These are phyloP conservation scores for Bombus difficillimus DNA, from an alignment of 1,140 invertebrate genomes.

Conservation along the genomic window DNA sequence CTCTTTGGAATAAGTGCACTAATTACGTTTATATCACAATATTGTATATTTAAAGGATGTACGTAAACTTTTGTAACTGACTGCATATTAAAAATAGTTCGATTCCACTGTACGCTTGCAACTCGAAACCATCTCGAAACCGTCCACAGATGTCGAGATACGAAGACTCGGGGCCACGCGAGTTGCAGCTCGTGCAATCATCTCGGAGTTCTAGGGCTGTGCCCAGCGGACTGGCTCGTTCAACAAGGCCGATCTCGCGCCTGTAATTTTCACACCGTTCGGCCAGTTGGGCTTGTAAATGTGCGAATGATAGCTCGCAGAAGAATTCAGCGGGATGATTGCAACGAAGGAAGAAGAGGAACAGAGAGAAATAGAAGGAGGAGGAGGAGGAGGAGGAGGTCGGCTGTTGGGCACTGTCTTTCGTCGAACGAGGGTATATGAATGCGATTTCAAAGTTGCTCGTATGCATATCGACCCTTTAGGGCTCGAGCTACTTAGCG, in stretches of 20 bases:
- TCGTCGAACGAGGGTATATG: slow-evolving; percentile 55
- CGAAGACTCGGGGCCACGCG: slow-evolving; percentile 44
- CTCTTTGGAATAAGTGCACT: no score
- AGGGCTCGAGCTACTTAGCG: slow-evolving; percentile 40
- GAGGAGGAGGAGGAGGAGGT: neutral
- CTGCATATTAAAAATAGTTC: neutral
- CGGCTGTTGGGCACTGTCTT: slow-evolving; percentile 41
- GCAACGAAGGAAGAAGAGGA: neutral
- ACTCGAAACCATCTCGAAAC: neutral
- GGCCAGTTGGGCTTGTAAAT: slow-evolving; percentile 77
- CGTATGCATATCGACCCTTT: slow-evolving; percentile 59
- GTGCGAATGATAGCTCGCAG: slow-evolving; percentile 76
- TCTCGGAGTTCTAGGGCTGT: slow-evolving; percentile 63
- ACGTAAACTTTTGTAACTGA: no score
- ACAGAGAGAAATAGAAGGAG: neutral
- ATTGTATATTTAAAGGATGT: no score
- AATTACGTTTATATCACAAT: no score
- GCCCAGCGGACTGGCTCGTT: slow-evolving; percentile 60
- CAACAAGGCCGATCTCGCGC: slow-evolving; percentile 52
- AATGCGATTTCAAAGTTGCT: slow-evolving; percentile 51
- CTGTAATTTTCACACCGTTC: slow-evolving; percentile 81
- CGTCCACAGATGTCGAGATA: slow-evolving; percentile 8
- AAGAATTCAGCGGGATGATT: slow-evolving; percentile 50
- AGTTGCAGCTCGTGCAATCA: slow-evolving; percentile 73
- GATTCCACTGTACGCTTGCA: neutral